These are phyloP conservation scores for Xestia ashworthii DNA, from an alignment of 2,888 invertebrate genomes.

Conservation along the genomic window DNA sequence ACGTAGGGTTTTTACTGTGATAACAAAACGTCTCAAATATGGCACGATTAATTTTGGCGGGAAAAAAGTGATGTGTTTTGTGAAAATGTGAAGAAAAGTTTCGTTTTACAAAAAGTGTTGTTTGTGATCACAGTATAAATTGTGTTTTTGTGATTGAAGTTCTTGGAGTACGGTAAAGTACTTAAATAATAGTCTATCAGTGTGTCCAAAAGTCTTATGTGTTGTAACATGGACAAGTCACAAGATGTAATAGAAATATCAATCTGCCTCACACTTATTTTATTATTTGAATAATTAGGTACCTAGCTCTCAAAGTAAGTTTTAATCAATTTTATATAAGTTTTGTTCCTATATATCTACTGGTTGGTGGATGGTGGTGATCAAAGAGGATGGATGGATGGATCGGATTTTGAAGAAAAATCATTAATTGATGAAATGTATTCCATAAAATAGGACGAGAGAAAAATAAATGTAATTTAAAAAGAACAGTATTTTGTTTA, in stretches of 20 bases:
- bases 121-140: constrained; percentile 21
- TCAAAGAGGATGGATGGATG: background rate
- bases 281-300: background rate
- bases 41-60: constrained; percentile 39
- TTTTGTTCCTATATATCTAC: background rate
- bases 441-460: background rate
- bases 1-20: background rate
- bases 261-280: background rate
- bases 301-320: background rate
- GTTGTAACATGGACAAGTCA: background rate
- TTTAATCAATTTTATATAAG: background rate
- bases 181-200: background rate
- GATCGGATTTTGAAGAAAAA: background rate
- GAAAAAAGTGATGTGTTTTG: constrained; percentile 23
- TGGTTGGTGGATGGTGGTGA: background rate
- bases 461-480: background rate
- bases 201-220: background rate
- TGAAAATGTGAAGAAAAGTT: constrained; percentile 5
- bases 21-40: constrained; percentile 43
- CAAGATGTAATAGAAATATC: background rate
- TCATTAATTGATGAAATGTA: background rate
- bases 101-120: background rate
- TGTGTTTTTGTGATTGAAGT: constrained; percentile 40
- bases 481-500: background rate
- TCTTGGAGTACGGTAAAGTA: constrained; percentile 53